These are phyloP conservation scores for Fragum sueziense DNA, from an alignment of 2,888 invertebrate genomes.

Conservation along the genomic window DNA sequence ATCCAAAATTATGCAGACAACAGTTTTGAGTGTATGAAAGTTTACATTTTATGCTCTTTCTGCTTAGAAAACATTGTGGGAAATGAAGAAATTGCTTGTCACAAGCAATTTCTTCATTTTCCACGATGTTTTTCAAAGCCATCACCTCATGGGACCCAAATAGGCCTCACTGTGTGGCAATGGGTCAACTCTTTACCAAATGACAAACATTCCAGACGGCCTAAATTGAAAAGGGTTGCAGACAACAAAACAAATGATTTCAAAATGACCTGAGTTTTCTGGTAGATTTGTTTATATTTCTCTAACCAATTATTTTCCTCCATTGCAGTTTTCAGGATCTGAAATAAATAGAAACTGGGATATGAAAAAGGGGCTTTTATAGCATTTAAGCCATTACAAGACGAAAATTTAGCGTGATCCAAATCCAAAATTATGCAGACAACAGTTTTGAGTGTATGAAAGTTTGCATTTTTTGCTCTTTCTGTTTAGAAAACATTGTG, in stretches of 20 bases:
- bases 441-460: neutral
- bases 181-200: neutral
- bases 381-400: too few relatives aligned
- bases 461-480: too few relatives aligned
- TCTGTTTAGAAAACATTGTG: too few relatives aligned
- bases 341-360: too few relatives aligned
- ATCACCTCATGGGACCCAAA: neutral
- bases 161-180: neutral
- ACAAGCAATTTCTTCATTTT: neutral
- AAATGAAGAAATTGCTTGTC: neutral
- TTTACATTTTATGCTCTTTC: too few relatives aligned
- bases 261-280: slow-evolving; percentile 54
- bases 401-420: neutral
- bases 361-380: too few relatives aligned
- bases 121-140: too few relatives aligned
- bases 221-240: neutral
- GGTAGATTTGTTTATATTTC: slow-evolving; percentile 48
- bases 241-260: neutral
- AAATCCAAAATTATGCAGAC: neutral
- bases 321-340: slow-evolving; percentile 30
- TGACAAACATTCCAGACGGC: neutral
- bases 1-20: neutral
- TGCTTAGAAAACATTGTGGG: neutral
- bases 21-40: neutral
- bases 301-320: slow-evolving; percentile 36